Evolutionary conservation across 2,888 invertebrate species (phyloP), one percentile per base, ranked within the genome.

Genomic region (Eristalinus sepulchralis): DNA sequence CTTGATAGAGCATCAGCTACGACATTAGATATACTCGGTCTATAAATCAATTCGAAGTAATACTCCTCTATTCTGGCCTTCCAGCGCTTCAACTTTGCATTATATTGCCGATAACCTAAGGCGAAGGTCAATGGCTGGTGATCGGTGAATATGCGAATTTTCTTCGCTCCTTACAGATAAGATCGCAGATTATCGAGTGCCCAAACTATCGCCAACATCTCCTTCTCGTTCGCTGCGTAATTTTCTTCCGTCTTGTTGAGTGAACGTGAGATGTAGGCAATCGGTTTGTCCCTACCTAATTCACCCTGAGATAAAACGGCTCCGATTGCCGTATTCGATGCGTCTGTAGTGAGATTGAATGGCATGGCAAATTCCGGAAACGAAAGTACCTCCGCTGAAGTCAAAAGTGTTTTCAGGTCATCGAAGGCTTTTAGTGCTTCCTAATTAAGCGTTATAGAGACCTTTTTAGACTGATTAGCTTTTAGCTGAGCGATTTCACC

Each of bases 11-110:
- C 47, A 5, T 84, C 73, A n/a, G 83, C 72, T 0, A 85, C 63
- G 20, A 63, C 24, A n/a, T n/a, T n/a, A 88, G 53, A 8, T 88
- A 17, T 71, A 24, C 76, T 76, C 6, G 79, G 79, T 24, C 68
- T 83, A 20, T 82, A 79, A 11, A 63, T 34, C 20, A 87, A 39
- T 36, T 82, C 72, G 31, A 64, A 76, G 17, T 79, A 76, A 11
- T 86, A 79, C 33, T 83, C 88, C 22, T 88, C 82, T 5, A 85
- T 82, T 20, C 75, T 73, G 0, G 85, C 78, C 17, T 88, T 78
- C 70, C 70, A 70, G 27, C 39, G 24, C 71, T 71, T 71, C 22
- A 71, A 31, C 63, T 73, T 36, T 34, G 64, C 33, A 13, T 73
- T 64, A n/a, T 55, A 55, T 11, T 73, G 64, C 13, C 73, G 27